These are phyloP conservation scores for Apodemia duryi DNA, from an alignment of 2,888 invertebrate species.

Conservation along the genomic window DNA sequence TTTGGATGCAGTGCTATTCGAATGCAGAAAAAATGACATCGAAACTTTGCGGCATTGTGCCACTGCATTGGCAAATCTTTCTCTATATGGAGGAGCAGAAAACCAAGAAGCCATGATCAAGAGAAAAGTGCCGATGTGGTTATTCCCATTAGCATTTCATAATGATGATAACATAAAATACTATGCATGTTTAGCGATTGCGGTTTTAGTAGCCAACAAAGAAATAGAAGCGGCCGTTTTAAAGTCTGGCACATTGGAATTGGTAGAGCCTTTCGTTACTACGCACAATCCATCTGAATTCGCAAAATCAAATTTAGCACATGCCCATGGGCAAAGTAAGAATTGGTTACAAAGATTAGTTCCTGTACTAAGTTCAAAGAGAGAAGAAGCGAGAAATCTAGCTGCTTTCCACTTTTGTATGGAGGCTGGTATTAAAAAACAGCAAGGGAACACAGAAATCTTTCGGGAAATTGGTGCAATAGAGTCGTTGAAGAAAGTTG, in stretches of 20 bases:
- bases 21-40: slow-evolving; percentile 95
- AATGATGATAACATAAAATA: slow-evolving; percentile 98
- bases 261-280: slow-evolving; percentile 98
- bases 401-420: slow-evolving; percentile 99
- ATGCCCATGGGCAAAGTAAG: slow-evolving; percentile 97
- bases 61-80: slow-evolving; percentile 96
- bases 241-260: slow-evolving; percentile 96
- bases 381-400: slow-evolving; percentile 96
- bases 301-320: slow-evolving; percentile 93
- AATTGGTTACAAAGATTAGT: slow-evolving; percentile 96
- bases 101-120: slow-evolving; percentile 99
- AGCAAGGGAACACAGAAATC: slow-evolving; percentile 93
- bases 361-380: slow-evolving; percentile 94
- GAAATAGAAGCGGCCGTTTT: slow-evolving; percentile 98
- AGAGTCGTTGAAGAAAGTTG: slow-evolving; percentile 96
- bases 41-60: slow-evolving; percentile 97
- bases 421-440: slow-evolving; percentile 98
- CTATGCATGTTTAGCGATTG: slow-evolving; percentile 98
- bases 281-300: slow-evolving; percentile 97
- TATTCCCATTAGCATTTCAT: slow-evolving; percentile 98
- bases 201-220: slow-evolving; percentile 96
- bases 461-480: slow-evolving; percentile 97
- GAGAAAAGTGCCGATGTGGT: slow-evolving; percentile 96
- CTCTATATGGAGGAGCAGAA: slow-evolving; percentile 97
- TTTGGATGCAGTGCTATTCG: slow-evolving; percentile 95